Evolutionary conservation across 2,797 vertebrate species (phyloP), one percentile per base, ranked within the genome.

Genomic region (Pangasius krempfi): DNA sequence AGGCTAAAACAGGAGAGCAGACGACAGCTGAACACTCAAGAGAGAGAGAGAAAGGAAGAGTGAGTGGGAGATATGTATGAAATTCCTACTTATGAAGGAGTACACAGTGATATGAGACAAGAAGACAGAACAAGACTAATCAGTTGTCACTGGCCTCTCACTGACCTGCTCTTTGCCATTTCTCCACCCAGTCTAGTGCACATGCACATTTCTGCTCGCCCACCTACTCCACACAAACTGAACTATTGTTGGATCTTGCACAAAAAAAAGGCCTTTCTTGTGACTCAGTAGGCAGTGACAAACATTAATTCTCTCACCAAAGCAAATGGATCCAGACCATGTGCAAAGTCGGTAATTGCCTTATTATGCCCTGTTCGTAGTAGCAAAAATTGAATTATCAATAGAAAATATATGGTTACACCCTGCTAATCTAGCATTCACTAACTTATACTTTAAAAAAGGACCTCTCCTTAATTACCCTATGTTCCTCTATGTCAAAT

Each of bases 141-240:
- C 83, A 89, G 40, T 87, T 90, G 79, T 92, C 87, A 86, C n/a
- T 89, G 84, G 62, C 81, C 88, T 85, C 87, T 62, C 60, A 64
- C 13, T 86, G 86, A 90, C 88, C 84, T 47, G 73, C 33, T 87
- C 37, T 44, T 37, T 87, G 86, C 64, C 91, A 79, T 90, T 89
- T 88, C 40, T 82, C 18, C 82, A 80, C 73, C 70, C 83, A 83
- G 64, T 86, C 56, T 62, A 79, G 50, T 0, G 1, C 91, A 90
- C 88, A 70, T 10, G 37, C 87, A 93, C 87, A 90, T 78, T 87
- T 75, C 27, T 76, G 54, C 81, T 82, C 58, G 47, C 87, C 83
- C 73, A 90, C 79, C 79, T 70, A 27, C 56, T 84, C 22, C 60
- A 60, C 37, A 87, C 30, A 87, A 76, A 79, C 78, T 84, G 52